These are phyloP conservation scores for Grantiella picta DNA, from an alignment of 2,113 vertebrate species.

Conservation along the genomic window DNA sequence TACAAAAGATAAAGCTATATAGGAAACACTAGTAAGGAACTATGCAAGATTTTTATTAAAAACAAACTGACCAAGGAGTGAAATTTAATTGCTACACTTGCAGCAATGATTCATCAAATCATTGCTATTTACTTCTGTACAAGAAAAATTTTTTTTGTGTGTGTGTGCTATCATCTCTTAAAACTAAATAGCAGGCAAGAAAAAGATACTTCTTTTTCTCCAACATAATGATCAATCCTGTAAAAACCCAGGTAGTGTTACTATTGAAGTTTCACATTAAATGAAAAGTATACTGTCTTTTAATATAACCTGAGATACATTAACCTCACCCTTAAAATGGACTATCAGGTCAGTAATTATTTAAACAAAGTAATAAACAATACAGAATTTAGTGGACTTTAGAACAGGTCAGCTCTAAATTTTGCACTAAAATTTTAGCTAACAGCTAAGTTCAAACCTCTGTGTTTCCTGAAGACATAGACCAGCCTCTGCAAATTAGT, in stretches of 20 bases:
- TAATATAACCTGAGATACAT: neutral
- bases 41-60: neutral
- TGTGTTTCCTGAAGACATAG: neutral
- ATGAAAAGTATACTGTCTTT: neutral
- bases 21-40: neutral
- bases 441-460: neutral
- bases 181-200: neutral
- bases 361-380: constrained; percentile 24
- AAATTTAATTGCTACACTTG: neutral
- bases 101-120: neutral
- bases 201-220: neutral
- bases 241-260: neutral
- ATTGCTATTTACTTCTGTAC: neutral
- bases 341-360: neutral
- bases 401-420: neutral
- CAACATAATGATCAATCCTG: neutral
- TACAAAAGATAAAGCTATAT: neutral
- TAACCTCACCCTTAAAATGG: neutral
- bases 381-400: neutral
- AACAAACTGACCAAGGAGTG: neutral
- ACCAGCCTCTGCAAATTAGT: neutral
- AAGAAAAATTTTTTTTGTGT: neutral
- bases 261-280: neutral
- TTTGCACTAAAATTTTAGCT: neutral
- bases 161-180: neutral